A percentile compares a stretch with the other conserved stretches of the same genome.
Evolutionary conservation across 1,140 invertebrate species (phyloP).

Genomic region (Metopolophium dirhodum): DNA sequence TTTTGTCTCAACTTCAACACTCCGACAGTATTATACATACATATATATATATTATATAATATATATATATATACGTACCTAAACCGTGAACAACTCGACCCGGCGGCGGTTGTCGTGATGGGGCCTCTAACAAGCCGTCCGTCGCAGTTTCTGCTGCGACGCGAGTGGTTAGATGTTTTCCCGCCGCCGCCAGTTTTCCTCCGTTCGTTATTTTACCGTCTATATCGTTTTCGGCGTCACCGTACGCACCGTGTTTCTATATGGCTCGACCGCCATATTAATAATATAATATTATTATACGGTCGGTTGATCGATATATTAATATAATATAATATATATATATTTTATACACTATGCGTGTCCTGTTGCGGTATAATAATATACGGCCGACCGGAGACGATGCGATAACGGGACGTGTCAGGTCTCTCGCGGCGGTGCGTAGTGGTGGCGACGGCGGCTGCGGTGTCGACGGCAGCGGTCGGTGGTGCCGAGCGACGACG

Average conservation of each 20-base stretch:
- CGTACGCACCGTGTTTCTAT: too few relatives aligned
- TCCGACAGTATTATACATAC: not conserved
- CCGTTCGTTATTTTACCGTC: not conserved
- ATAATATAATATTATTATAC: not conserved
- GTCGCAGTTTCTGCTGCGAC: not conserved
- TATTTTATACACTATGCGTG: not conserved
- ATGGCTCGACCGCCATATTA: too few relatives aligned
- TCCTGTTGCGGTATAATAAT: too few relatives aligned
- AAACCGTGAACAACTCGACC: not conserved
- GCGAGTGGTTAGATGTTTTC: not conserved
- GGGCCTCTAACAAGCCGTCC: not conserved
- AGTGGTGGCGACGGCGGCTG: not conserved
- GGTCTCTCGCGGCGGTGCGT: not conserved
- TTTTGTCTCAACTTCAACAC: not conserved
- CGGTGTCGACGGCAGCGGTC: too few relatives aligned
- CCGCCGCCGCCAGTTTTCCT: not conserved
- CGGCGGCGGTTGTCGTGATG: not conserved
- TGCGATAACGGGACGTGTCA: not conserved
- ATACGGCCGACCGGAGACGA: not conserved
- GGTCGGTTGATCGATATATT: not conserved
- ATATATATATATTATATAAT: too few relatives aligned
- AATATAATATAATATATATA: not conserved
- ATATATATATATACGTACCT: not conserved
- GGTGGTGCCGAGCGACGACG: not conserved
- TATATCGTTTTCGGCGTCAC: too few relatives aligned